These are phyloP conservation scores for Mus spretus DNA, from an alignment of 2,797 vertebrate genomes.

Conservation along the genomic window DNA sequence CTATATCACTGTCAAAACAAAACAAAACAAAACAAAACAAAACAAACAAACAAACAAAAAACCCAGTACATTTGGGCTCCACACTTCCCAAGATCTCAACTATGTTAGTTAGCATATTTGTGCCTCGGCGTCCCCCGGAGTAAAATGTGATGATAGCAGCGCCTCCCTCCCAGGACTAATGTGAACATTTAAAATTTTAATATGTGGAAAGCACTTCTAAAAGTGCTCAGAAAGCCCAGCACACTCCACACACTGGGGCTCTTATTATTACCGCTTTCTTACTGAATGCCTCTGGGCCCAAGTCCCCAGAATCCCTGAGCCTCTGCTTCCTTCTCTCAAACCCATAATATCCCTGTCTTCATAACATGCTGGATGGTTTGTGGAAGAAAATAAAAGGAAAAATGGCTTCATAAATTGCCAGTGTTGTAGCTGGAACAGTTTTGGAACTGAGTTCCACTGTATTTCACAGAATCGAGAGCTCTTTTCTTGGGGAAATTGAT, in stretches of 20 bases:
- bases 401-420: slow-evolving; percentile 34
- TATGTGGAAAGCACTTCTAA: slow-evolving; percentile 68
- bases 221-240: slow-evolving; percentile 65
- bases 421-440: background rate
- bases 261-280: slow-evolving; percentile 55
- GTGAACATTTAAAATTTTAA: slow-evolving; percentile 75
- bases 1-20: rapidly evolving
- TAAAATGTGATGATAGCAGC: slow-evolving; percentile 50
- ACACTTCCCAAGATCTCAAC: background rate
- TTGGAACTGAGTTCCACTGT: slow-evolving; percentile 27
- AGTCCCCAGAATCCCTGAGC: slow-evolving; percentile 60
- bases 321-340: slow-evolving; percentile 51
- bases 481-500: slow-evolving; percentile 16
- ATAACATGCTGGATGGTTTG: slow-evolving; percentile 16
- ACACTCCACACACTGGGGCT: slow-evolving; percentile 58
- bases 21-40: background rate
- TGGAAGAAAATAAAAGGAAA: slow-evolving; percentile 71
- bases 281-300: slow-evolving; percentile 49
- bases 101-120: background rate
- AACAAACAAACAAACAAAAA: too few relatives aligned
- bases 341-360: slow-evolving; percentile 44
- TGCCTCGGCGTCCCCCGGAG: background rate
- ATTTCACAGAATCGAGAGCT: slow-evolving; percentile 43
- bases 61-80: too few relatives aligned
- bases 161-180: slow-evolving; percentile 37